Evolutionary conservation across 2,113 vertebrate species (phyloP).

Genomic region (Eretmochelys imbricata): DNA sequence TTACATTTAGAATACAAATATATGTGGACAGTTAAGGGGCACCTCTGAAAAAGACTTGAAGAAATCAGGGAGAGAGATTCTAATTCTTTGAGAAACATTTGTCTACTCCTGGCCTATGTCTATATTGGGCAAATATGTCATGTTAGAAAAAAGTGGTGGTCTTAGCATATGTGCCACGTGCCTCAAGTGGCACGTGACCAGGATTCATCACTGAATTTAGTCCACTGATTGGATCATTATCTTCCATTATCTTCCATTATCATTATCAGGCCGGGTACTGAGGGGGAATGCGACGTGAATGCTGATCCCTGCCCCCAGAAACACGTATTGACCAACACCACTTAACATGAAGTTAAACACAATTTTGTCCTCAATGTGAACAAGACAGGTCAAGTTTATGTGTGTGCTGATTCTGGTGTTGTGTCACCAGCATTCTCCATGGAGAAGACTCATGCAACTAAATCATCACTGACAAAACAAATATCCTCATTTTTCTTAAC

Average conservation of each 20-base stretch:
- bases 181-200: too few relatives aligned
- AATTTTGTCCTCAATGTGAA: neutral
- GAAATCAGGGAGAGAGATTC: neutral
- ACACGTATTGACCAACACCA: neutral
- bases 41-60: conserved; percentile 3
- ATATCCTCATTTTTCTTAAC: neutral
- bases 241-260: too few relatives aligned
- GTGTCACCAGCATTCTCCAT: neutral
- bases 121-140: neutral
- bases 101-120: neutral
- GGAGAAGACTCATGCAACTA: neutral
- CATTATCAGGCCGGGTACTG: too few relatives aligned
- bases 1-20: neutral
- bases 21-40: conserved; percentile 30
- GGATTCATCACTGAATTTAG: too few relatives aligned
- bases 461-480: neutral
- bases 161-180: too few relatives aligned
- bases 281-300: too few relatives aligned
- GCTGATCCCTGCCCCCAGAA: neutral
- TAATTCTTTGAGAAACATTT: neutral
- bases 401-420: neutral
- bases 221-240: too few relatives aligned
- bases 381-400: neutral
- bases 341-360: neutral
- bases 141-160: neutral